These are phyloP conservation scores for Balanococcus diminutus DNA, from an alignment of 2,888 invertebrate genomes.

Conservation along the genomic window DNA sequence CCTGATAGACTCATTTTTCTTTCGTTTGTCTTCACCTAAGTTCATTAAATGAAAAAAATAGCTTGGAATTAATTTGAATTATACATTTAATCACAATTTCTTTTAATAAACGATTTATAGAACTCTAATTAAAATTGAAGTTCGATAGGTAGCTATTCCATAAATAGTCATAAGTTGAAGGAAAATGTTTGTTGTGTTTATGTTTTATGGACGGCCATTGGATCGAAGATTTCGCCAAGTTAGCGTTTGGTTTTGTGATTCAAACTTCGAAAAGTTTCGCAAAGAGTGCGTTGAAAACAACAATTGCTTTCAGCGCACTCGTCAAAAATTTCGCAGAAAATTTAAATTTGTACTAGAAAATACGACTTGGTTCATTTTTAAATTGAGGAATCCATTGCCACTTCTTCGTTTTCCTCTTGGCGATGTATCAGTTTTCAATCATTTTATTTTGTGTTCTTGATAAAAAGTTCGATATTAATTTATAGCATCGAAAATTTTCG, in stretches of 20 bases:
- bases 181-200: not conserved
- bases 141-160: not conserved
- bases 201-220: not conserved
- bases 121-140: not conserved
- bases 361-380: not conserved
- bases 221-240: too few relatives aligned
- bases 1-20: constrained; percentile 70
- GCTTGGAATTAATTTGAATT: not conserved
- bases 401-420: constrained; percentile 27
- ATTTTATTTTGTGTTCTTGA: constrained; percentile 30
- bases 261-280: too few relatives aligned
- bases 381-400: not conserved
- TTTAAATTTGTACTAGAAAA: too few relatives aligned
- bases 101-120: not conserved
- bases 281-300: too few relatives aligned
- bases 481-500: constrained; percentile 16
- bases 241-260: too few relatives aligned
- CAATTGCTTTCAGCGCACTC: too few relatives aligned
- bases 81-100: not conserved
- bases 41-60: not conserved
- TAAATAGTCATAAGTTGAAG: constrained; percentile 6
- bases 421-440: constrained; percentile 26
- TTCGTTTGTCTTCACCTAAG: constrained; percentile 60
- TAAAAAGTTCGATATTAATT: constrained; percentile 36
- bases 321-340: too few relatives aligned